Conservation (phyloP, 1,140 invertebrate species). For the Matsumurasca onukii region DNA sequence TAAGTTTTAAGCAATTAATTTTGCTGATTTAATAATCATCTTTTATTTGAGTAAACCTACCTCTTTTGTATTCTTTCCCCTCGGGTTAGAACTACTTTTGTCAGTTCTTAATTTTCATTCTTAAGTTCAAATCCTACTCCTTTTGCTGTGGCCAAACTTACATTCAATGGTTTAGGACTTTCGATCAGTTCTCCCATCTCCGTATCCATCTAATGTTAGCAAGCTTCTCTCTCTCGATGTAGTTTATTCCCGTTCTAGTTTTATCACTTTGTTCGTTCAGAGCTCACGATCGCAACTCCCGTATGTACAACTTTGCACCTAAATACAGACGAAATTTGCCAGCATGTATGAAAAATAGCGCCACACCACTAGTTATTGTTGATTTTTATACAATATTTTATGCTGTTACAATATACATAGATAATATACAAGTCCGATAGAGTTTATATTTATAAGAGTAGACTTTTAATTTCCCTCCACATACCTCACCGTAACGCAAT, state of each 20-base stretch:
- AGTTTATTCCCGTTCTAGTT: not conserved
- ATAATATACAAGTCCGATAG: constrained; percentile 21
- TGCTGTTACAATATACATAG: constrained; percentile 19
- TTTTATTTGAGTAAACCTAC: too few relatives aligned
- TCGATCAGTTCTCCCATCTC: too few relatives aligned
- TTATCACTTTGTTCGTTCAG: not conserved
- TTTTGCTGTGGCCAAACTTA: too few relatives aligned
- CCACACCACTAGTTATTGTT: constrained; percentile 20
- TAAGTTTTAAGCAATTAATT: too few relatives aligned
- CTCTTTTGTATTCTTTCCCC: too few relatives aligned
- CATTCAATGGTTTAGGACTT: too few relatives aligned
- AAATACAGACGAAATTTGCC: constrained; percentile 21
- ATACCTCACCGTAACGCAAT: constrained; percentile 18
- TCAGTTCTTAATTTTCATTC: too few relatives aligned
- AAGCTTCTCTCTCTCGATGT: constrained; percentile 16
- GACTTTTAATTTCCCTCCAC: constrained; percentile 17
- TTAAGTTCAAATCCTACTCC: too few relatives aligned
- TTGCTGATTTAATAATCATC: too few relatives aligned
- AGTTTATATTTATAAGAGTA: constrained; percentile 15
- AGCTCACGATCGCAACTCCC: constrained; percentile 7
- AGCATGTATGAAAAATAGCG: constrained; percentile 17
- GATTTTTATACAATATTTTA: constrained; percentile 28
- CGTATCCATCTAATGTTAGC: constrained; percentile 7
- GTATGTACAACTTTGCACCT: not conserved
- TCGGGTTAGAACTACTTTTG: too few relatives aligned